These are phyloP conservation scores for Sphaeridia pumilis DNA, from an alignment of 2,888 invertebrate genomes.

Conservation along the genomic window DNA sequence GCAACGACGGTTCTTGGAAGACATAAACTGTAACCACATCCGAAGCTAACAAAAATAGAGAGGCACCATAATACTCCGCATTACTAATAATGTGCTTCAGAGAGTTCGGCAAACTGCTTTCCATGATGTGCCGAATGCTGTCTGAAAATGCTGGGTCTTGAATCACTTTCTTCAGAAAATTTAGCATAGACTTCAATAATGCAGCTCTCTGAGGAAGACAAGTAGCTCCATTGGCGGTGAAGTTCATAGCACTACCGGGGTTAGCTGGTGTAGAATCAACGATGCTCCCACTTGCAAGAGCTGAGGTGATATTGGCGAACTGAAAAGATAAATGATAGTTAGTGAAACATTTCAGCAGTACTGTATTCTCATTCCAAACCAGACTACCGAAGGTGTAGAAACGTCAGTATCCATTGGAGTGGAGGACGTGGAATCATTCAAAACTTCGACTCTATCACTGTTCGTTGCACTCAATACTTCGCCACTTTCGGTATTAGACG, in stretches of 20 bases:
- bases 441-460: conserved; percentile 18
- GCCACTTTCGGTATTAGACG: conserved; percentile 17
- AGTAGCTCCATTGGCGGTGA: conserved; percentile 42
- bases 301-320: conserved; percentile 2
- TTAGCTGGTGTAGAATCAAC: conserved; percentile 2
- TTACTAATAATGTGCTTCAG: conserved; percentile 74
- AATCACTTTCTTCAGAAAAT: conserved; percentile 76
- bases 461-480: conserved; percentile 7
- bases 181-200: conserved; percentile 73
- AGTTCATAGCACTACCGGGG: conserved; percentile 27
- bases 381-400: conserved; percentile 15
- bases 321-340: neutral
- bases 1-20: conserved; percentile 67
- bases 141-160: conserved; percentile 67
- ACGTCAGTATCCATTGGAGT: conserved; percentile 34
- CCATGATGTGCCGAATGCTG: conserved; percentile 74
- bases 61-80: conserved; percentile 78
- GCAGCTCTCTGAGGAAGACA: conserved; percentile 74
- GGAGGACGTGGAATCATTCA: conserved; percentile 29
- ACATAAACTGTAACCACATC: conserved; percentile 78
- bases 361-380: too few relatives aligned
- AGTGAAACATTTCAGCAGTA: too few relatives aligned
- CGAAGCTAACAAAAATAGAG: conserved; percentile 66
- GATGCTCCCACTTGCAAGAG: conserved; percentile 3
- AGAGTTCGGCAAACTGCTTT: conserved; percentile 64